Evolutionary conservation across 2,113 vertebrate genomes (phyloP), one percentile per base, ranked within the genome.

Genomic region (Callopanchax toddi): DNA sequence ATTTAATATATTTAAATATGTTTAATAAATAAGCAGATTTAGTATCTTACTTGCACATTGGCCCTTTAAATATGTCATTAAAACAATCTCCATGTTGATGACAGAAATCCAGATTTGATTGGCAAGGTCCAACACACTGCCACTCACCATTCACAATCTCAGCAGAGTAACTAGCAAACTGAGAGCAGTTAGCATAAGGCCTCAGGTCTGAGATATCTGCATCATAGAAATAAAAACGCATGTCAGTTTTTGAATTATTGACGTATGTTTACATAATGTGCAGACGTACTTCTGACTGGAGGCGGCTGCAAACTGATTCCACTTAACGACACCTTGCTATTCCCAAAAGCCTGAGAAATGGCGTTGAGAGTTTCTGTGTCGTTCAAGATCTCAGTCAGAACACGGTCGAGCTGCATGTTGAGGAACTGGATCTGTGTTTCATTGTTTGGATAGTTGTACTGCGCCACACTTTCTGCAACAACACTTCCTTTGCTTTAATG

Each of bases 361-460:
- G 48, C 71, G 2, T 46, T 23, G 6, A 89, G 58, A 48, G 66
- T 87, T 18, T 23, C 46, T 44, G 59, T 39, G 15, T 83, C 21
- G 36, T 78, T 79, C 20, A 91, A 67, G 21, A 90, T 87, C 8
- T 18, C 8, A n/a, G 2, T 37, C 52, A 93, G 67, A 15, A 7
- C 56, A 4, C 0, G 4, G 20, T 34, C 37, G 54, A 91, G 60
- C 34, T 75, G n/a, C 8, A 20, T 76, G 70, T 91, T 93, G 45
- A 93, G 59, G 74, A 83, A 87, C 5, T 72, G 23, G 60, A 92
- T 91, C 67, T 91, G 70, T 10, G 82, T 71, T 32, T 84, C 49
- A 55, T 86, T 90, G 73, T 91, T 93, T 45, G 48, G 53, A 71
- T 91, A 92, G 21, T 2, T 74, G 66, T 91, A 92, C 60, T 77